phyloP scores from a whole-genome alignment of 2,113 vertebrate species.

The Apodemus sylvaticus region DNA sequence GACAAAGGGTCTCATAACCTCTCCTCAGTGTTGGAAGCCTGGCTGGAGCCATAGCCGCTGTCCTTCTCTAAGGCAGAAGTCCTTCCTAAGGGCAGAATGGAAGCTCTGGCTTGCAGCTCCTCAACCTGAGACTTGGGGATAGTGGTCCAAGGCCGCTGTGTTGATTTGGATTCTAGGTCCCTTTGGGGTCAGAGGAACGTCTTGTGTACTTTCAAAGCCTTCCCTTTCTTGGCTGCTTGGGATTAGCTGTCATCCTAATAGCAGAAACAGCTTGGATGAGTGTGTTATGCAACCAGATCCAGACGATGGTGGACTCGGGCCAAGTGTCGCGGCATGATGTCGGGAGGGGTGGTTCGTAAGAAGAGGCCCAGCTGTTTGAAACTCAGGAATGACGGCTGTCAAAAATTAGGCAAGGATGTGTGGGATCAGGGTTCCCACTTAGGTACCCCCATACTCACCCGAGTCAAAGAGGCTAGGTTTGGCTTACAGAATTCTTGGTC shows the following conservation, averaged over 20 bases:
- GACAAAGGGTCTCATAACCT: neutral
- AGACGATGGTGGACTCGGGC: conserved; percentile 46
- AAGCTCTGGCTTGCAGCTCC: neutral
- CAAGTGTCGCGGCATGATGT: conserved; percentile 12
- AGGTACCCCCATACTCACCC: neutral
- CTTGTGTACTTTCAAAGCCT: conserved; percentile 69
- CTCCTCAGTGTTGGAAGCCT: neutral
- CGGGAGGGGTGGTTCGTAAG: neutral
- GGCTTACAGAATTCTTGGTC: neutral
- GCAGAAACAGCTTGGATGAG: conserved; percentile 74
- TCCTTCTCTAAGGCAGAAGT: neutral
- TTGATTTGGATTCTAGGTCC: conserved; percentile 40
- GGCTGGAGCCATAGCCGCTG: neutral
- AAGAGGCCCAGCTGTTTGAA: conserved; percentile 61
- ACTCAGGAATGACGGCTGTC: neutral
- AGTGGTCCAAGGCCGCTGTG: neutral
- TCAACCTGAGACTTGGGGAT: neutral
- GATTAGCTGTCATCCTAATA: conserved; percentile 74
- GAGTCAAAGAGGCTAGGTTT: neutral
- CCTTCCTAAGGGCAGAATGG: rapidly evolving
- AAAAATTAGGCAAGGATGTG: neutral
- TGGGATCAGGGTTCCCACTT: neutral
- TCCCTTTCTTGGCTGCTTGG: conserved; percentile 67
- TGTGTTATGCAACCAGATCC: conserved; percentile 66
- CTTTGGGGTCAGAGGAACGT: conserved; percentile 49